phyloP scores from a whole-genome alignment of 2,797 vertebrate species.

The Distichodus sexfasciatus region DNA sequence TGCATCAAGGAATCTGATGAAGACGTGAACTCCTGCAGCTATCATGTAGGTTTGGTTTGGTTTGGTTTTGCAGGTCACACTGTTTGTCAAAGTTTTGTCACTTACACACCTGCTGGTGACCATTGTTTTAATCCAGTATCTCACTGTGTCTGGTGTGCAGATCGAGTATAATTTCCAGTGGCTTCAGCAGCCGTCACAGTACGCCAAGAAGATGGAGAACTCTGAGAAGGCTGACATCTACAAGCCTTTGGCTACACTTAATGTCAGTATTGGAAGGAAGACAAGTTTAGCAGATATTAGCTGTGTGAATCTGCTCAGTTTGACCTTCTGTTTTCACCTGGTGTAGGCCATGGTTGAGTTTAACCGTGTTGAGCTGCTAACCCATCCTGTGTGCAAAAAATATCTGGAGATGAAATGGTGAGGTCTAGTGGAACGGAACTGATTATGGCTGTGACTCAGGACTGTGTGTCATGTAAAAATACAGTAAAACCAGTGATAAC shows the following conservation, averaged over 20 bases:
- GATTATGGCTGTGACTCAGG: neutral
- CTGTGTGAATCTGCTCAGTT: neutral
- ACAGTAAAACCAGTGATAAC: neutral
- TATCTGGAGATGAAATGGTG: conserved; percentile 89
- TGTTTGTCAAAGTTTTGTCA: neutral
- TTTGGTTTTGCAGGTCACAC: neutral
- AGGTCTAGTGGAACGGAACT: conserved; percentile 17
- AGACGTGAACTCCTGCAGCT: conserved; percentile 75
- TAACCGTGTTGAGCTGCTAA: conserved; percentile 81
- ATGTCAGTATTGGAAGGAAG: conserved; percentile 70
- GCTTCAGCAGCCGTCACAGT: conserved; percentile 76
- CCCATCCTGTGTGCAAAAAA: conserved; percentile 84
- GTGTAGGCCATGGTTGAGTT: conserved; percentile 79
- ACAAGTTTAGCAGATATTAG: neutral
- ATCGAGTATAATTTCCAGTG: conserved; percentile 83
- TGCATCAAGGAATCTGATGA: conserved; percentile 78
- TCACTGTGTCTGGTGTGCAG: conserved; percentile 53
- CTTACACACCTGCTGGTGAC: neutral
- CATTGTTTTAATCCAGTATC: conserved; percentile 8
- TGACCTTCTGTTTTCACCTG: neutral
- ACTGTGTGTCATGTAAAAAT: neutral
- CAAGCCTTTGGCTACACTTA: conserved; percentile 78
- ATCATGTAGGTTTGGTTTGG: conserved; percentile 69
- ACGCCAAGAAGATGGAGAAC: conserved; percentile 54
- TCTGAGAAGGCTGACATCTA: conserved; percentile 53